Percentiles rank a stretch among this genome's conserved stretches.
These are phyloP conservation scores for Mesocricetus auratus DNA, from an alignment of 2,113 vertebrate genomes.

Conservation along the genomic window DNA sequence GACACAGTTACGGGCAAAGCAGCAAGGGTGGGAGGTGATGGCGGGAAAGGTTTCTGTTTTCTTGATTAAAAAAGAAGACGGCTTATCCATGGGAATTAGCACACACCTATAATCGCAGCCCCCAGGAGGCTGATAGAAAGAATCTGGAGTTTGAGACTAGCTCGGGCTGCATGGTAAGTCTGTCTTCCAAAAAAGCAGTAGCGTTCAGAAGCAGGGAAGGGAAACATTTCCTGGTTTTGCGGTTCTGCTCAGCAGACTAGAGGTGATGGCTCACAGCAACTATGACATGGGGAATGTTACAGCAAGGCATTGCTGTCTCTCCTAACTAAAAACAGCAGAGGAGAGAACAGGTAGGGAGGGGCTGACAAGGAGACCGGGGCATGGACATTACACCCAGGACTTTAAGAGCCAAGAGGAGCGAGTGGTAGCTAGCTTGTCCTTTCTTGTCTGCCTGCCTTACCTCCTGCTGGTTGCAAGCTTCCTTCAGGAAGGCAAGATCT, in stretches of 20 bases:
- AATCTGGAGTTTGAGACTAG: background rate
- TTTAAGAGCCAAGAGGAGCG: background rate
- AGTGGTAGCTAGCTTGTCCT: too few relatives aligned
- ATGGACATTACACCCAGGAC: rapidly evolving
- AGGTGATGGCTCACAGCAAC: background rate
- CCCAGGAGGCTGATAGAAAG: background rate
- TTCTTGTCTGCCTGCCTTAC: background rate
- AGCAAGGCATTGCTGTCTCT: background rate
- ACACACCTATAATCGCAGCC: background rate
- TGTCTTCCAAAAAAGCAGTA: background rate
- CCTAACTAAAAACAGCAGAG: background rate
- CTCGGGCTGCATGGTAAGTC: too few relatives aligned
- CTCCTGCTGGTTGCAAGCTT: background rate
- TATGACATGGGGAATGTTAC: background rate
- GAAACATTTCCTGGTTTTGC: background rate
- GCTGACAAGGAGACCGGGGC: rapidly evolving
- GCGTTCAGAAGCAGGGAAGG: background rate
- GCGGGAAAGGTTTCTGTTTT: background rate
- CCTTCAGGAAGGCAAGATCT: background rate
- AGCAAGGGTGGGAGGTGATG: background rate
- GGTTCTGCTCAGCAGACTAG: background rate
- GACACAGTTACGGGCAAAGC: background rate
- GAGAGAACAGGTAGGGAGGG: background rate
- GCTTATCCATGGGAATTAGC: background rate
- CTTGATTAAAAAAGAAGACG: background rate